Evolutionary conservation across 2,888 invertebrate genomes (phyloP).

Genomic region (Drosophila neonasuta): DNA sequence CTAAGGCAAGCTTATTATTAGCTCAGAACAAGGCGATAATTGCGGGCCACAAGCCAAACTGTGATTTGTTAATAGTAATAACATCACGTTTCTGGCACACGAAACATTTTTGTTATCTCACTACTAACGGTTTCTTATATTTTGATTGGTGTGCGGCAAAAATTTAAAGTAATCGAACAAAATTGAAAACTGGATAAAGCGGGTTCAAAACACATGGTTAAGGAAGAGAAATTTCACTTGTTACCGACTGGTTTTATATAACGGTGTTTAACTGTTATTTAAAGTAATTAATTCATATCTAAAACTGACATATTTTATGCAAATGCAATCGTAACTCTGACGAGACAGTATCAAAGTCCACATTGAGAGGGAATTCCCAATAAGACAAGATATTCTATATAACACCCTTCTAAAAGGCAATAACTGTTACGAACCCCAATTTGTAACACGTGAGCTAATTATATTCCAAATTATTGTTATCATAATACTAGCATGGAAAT

Average conservation of each 20-base stretch:
- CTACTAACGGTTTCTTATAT: conserved; percentile 7
- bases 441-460: neutral
- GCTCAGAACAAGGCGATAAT: conserved; percentile 24
- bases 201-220: conserved; percentile 31
- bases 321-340: conserved; percentile 33
- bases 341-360: conserved; percentile 43
- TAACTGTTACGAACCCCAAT: neutral
- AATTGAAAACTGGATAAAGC: conserved; percentile 20
- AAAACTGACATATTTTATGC: conserved; percentile 3
- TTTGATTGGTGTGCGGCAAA: conserved; percentile 16
- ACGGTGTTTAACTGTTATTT: neutral
- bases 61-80: conserved; percentile 11
- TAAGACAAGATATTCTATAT: conserved; percentile 7
- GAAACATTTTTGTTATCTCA: neutral
- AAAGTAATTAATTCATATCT: conserved; percentile 1
- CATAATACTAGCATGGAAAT: neutral
- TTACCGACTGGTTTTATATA: conserved; percentile 26
- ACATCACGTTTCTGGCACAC: conserved; percentile 3
- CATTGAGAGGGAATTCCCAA: conserved; percentile 22
- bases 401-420: conserved; percentile 2
- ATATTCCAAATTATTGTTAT: neutral
- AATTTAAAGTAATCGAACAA: conserved; percentile 9
- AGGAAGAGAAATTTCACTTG: conserved; percentile 25
- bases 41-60: neutral
- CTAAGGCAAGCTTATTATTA: conserved; percentile 4